Conservation (phyloP, 2,113 vertebrate species). For the Pandion haliaetus region DNA sequence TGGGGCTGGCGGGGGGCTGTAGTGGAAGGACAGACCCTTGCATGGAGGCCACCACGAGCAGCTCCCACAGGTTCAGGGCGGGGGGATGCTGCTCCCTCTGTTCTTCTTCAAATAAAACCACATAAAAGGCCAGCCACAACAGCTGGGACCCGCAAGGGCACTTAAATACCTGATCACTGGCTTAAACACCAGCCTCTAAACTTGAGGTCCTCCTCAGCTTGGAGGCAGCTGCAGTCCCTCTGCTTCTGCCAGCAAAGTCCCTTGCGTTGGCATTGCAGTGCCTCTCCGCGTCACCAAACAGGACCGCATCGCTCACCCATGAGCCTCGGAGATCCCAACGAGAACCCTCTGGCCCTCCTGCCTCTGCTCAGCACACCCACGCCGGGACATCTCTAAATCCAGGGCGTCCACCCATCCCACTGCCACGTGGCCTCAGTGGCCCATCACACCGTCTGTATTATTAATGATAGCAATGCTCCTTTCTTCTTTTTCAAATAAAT, state of each 20-base stretch:
- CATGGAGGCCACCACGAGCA: background rate
- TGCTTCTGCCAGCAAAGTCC: background rate
- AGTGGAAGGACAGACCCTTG: background rate
- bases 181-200: background rate
- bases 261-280: accelerated
- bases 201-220: background rate
- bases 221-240: background rate
- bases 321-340: accelerated
- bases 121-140: accelerated
- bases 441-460: accelerated
- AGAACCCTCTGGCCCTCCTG: background rate
- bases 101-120: background rate
- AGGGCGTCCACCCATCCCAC: background rate
- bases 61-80: background rate
- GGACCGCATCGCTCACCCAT: accelerated
- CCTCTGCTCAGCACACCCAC: background rate
- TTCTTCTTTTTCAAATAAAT: accelerated
- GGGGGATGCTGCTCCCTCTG: too few species aligned
- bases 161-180: background rate
- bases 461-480: accelerated
- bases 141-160: background rate
- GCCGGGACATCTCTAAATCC: background rate
- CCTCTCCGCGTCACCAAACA: background rate
- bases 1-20: accelerated
- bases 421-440: accelerated